phyloP scores from a whole-genome alignment of 2,888 invertebrate genomes.

The Dicroscelio sp. region DNA sequence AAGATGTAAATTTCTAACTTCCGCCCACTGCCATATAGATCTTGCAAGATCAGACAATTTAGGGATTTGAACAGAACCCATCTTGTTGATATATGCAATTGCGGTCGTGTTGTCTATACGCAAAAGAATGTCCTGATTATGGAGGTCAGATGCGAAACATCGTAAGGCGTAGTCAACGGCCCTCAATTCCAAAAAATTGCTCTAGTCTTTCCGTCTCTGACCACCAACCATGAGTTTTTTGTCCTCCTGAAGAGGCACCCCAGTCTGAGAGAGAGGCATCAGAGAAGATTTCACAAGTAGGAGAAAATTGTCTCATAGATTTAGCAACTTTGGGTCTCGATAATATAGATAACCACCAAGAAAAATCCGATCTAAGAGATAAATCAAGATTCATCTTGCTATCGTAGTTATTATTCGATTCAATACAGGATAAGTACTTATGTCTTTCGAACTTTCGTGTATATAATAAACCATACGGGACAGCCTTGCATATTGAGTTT shows the following conservation, averaged over 20 bases:
- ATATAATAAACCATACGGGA: conserved; percentile 52
- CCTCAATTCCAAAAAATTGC: conserved; percentile 61
- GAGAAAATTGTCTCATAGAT: conserved; percentile 13
- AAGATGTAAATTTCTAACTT: conserved; percentile 13
- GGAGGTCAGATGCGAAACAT: conserved; percentile 2
- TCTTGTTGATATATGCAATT: conserved; percentile 65
- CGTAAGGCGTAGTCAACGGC: conserved; percentile 36
- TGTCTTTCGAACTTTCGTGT: conserved; percentile 60
- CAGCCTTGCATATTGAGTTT: conserved; percentile 58
- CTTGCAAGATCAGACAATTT: conserved; percentile 12
- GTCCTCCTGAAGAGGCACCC: conserved; percentile 72
- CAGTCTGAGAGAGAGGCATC: conserved; percentile 81
- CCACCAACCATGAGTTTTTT: conserved; percentile 82
- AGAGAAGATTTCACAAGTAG: conserved; percentile 62
- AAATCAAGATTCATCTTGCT: conserved; percentile 18
- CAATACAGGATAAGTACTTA: conserved; percentile 55
- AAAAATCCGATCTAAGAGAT: conserved; percentile 36
- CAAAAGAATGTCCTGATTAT: conserved; percentile 23
- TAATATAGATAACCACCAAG: conserved; percentile 70
- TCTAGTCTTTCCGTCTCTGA: conserved; percentile 42
- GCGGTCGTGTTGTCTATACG: conserved; percentile 38
- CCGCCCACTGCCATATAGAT: conserved; percentile 65
- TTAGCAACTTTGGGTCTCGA: conserved; percentile 16
- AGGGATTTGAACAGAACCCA: conserved; percentile 50
- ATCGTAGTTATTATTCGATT: conserved; percentile 43